phyloP scores from a whole-genome alignment of 2,113 vertebrate genomes.

The Rhipidura dahli region DNA sequence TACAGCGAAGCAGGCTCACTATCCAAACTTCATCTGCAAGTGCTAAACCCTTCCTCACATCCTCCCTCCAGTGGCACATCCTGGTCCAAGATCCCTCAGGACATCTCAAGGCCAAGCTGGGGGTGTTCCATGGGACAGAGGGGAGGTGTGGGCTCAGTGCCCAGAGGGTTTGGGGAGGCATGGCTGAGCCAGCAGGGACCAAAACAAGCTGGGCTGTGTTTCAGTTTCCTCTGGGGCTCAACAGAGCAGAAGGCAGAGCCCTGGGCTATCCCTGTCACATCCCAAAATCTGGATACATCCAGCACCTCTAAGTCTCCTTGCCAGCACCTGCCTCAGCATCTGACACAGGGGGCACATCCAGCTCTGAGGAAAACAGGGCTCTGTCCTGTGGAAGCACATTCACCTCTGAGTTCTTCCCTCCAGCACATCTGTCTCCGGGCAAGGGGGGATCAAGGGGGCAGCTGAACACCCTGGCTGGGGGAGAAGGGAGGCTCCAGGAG shows the following conservation, averaged over 20 bases:
- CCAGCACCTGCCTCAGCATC: not conserved
- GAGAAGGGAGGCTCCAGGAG: not conserved
- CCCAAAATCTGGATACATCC: not conserved
- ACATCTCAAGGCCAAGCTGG: not conserved
- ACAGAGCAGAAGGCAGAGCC: not conserved
- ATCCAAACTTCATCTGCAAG: not conserved
- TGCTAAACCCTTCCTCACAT: not conserved
- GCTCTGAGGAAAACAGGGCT: not conserved
- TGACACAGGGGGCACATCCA: not conserved
- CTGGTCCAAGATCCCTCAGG: not conserved
- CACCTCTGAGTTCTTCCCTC: not conserved
- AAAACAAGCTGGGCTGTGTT: not conserved
- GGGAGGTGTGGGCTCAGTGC: not conserved
- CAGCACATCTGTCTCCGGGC: not conserved
- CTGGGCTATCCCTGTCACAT: not conserved
- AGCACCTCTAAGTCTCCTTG: not conserved
- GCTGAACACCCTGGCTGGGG: not conserved
- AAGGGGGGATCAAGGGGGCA: not conserved
- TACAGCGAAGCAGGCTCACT: not conserved
- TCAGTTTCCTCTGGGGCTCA: not conserved
- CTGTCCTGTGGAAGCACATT: not conserved
- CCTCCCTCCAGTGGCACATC: fast-evolving
- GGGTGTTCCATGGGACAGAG: not conserved
- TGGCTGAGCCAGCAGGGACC: not conserved
- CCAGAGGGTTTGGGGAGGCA: not conserved